These are phyloP conservation scores for Meriones unguiculatus DNA, from an alignment of 2,113 vertebrate species.

Conservation along the genomic window DNA sequence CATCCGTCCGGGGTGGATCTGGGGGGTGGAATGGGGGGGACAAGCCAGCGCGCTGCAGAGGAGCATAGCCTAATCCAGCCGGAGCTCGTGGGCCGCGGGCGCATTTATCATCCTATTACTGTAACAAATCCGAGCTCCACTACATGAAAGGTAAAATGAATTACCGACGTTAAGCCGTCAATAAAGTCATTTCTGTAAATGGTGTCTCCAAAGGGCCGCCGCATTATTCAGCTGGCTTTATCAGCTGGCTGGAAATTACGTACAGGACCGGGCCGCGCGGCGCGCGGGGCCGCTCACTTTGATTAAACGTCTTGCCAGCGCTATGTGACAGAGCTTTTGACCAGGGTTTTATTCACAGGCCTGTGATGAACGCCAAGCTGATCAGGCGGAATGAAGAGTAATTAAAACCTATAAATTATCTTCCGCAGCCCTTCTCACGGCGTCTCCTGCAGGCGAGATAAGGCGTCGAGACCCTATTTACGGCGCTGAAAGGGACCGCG, in stretches of 20 bases:
- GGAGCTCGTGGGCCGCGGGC: slow-evolving; percentile 92
- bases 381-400: slow-evolving; percentile 99
- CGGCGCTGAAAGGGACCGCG: slow-evolving; percentile 90
- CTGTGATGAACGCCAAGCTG: slow-evolving; percentile 97
- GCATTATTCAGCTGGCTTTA: slow-evolving; percentile 99
- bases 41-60: neutral
- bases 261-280: slow-evolving; percentile 92
- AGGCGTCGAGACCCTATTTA: slow-evolving; percentile 96
- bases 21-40: neutral
- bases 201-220: slow-evolving; percentile 96
- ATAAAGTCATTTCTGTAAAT: slow-evolving; percentile 99
- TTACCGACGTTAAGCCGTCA: slow-evolving; percentile 99
- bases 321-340: slow-evolving; percentile 97
- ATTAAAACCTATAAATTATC: slow-evolving; percentile 99
- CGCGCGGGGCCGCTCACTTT: slow-evolving; percentile 93
- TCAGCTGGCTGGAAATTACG: slow-evolving; percentile 98
- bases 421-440: slow-evolving; percentile 93
- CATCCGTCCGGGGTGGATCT: neutral
- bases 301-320: slow-evolving; percentile 99
- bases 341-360: slow-evolving; percentile 95
- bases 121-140: slow-evolving; percentile 96
- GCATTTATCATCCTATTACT: slow-evolving; percentile 99
- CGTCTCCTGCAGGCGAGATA: slow-evolving; percentile 97
- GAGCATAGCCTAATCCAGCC: slow-evolving; percentile 87
- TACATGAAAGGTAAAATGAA: slow-evolving; percentile 98